Conservation (phyloP, 2,797 vertebrate genomes). For the Ptychadena robeensis region DNA sequence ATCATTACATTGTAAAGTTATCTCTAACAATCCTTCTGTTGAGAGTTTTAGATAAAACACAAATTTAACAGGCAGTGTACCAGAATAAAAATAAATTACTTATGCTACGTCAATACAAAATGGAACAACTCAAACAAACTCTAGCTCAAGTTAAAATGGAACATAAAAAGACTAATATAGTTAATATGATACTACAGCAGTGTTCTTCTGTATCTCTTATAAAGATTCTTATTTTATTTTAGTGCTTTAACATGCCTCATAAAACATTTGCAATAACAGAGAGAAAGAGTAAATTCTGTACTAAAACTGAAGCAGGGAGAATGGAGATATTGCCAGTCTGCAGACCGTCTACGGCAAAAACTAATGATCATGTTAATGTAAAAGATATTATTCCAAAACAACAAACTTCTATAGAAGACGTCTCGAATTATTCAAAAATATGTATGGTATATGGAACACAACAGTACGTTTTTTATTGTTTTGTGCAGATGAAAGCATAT, state of each 20-base stretch:
- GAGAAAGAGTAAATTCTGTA: slow-evolving; percentile 43
- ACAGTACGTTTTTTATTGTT: slow-evolving; percentile 16
- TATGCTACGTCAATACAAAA: slow-evolving; percentile 37
- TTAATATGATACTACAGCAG: slow-evolving; percentile 44
- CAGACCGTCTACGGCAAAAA: slow-evolving; percentile 4
- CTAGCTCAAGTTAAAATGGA: slow-evolving; percentile 37
- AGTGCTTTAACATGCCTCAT: slow-evolving; percentile 40
- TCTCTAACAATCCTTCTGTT: slow-evolving; percentile 55
- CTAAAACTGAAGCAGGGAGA: slow-evolving; percentile 41
- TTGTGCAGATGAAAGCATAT: background rate
- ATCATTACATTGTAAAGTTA: slow-evolving; percentile 63
- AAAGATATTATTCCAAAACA: slow-evolving; percentile 21
- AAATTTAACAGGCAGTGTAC: slow-evolving; percentile 43
- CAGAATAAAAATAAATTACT: slow-evolving; percentile 33
- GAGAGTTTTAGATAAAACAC: slow-evolving; percentile 46
- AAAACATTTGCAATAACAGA: slow-evolving; percentile 48
- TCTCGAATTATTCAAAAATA: slow-evolving; percentile 34
- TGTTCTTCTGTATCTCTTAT: slow-evolving; percentile 32
- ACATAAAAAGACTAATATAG: slow-evolving; percentile 40
- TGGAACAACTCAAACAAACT: slow-evolving; percentile 42
- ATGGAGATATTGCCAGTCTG: slow-evolving; percentile 2
- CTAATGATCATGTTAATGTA: slow-evolving; percentile 42
- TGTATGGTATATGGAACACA: background rate
- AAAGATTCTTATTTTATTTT: slow-evolving; percentile 48
- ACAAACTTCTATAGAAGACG: slow-evolving; percentile 30